Base-by-base conservation (phyloP, 2,888 invertebrate species). In the Argyresthia albistria region DNA sequence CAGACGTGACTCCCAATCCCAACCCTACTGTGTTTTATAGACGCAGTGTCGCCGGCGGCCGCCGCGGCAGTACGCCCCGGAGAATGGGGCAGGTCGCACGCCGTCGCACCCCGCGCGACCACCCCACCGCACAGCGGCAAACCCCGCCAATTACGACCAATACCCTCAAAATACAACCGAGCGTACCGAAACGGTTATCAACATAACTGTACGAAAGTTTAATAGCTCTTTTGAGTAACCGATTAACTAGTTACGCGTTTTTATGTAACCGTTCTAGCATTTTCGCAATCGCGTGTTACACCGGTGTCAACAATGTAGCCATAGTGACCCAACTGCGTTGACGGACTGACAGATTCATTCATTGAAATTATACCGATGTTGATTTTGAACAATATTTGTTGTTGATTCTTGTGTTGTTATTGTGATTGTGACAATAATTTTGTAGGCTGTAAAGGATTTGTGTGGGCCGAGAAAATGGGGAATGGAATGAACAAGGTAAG, bases 401-500 rank as follows among this genome's bases (percentile, higher is more conserved):
- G 57, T 69, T 67, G 59, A 64, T 65, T 65, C 66, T 66, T 68
- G 11, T 57, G 53, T 68, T 69, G 60, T 71, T 63, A 50, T 59
- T 58, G 51, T 46, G 52, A 43, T 45, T 51, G 62, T 63, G 73
- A 75, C 74, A 76, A 77, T 78, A 79, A 72, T 70, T 67, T 61
- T 60, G 56, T 65, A 69, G 59, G 55, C 64, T 66, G 57, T 54
- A 52, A 60, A 66, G 66, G 55, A 57, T 65, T 59, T 60, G 57
- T 60, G 63, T 64, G 61, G 59, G 62, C 59, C 61, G 55, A 62
- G 61, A 76, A 70, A 62, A 78, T 95, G 95, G 95, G 95, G 86
- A 95, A 95, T 92, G 95, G 95, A 83, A 95, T 95, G 95, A 95
- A 95, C 86, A 95, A 94, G 94, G 95, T 94, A 83, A 89, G 80